Evolutionary conservation across 2,113 vertebrate genomes (phyloP), one percentile per base, ranked within the genome.

Genomic region (Tenrec ecaudatus): DNA sequence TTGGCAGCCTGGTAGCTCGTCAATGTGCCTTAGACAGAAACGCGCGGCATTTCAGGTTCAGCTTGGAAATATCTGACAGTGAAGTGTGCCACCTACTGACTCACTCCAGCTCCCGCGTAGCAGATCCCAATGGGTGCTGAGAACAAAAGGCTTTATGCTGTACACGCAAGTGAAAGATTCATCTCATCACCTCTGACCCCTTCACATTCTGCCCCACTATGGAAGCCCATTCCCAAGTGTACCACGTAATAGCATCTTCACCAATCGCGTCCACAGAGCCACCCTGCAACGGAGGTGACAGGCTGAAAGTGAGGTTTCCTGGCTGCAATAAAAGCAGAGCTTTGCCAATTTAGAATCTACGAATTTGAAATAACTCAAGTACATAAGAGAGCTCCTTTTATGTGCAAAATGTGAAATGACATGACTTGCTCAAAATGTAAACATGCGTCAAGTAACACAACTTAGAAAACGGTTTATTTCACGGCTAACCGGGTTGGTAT

Each of bases 71-170:
- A n/a, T 73, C 86, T 40, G 36, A 73, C 0, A 25, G 90, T 19
- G 1, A 91, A 95, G 94, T 89, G 11, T 40, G 96, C 95, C 97
- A 95, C 90, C 97, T 97, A 89, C 88, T 96, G 94, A 90, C 76
- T n/a, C 19, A 40, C 22, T 58, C 0, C 31, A 3, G 19, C 66
- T 93, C 64, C 16, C 6, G 20, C 89, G 53, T 1, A 90, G 86
- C 64, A 68, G 16, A 20, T 38, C 60, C 33, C 64, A 2, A 25
- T 0, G 2, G 27, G 2, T 7, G 14, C 78, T n/a, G 25, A 15
- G n/a, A 43, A 64, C 38, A 75, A 62, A 33, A 0, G 16, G 82
- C 10, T 76, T 86, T 36, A 64, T 12, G 84, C 2, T 43, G 8
- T 8, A 17, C 11, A 10, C 10, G 58, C 12, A 22, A 91, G 38